Evolutionary conservation across 2,113 vertebrate genomes (phyloP).

Genomic region (Ranitomeya variabilis): DNA sequence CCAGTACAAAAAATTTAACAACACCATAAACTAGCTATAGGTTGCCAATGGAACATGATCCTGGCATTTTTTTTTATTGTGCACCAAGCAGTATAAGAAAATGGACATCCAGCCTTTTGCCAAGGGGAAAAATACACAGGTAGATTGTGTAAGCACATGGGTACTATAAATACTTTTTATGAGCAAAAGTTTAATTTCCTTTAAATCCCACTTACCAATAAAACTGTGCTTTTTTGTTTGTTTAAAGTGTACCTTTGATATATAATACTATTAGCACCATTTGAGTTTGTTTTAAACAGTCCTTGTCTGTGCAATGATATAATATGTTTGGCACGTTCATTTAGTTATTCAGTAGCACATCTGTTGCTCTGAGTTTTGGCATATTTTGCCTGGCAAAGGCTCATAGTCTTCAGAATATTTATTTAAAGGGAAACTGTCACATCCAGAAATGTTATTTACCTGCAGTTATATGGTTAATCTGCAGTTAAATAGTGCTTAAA

Average conservation of each 20-base stretch:
- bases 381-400: constrained; percentile 45
- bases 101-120: constrained; percentile 3
- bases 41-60: not conserved
- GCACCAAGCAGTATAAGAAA: not conserved
- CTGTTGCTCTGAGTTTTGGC: constrained; percentile 41
- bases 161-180: constrained; percentile 54
- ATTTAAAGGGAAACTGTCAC: not conserved
- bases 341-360: constrained; percentile 53
- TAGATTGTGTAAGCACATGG: constrained; percentile 46
- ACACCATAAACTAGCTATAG: not conserved
- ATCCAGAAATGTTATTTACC: not conserved
- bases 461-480: too few species aligned
- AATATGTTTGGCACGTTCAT: constrained; percentile 44
- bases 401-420: constrained; percentile 21
- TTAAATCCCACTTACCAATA: constrained; percentile 47
- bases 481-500: too few species aligned
- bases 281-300: constrained; percentile 36
- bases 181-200: constrained; percentile 57
- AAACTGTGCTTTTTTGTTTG: constrained; percentile 44
- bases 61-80: not conserved
- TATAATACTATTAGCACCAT: constrained; percentile 52
- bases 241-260: constrained; percentile 34
- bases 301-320: constrained; percentile 49
- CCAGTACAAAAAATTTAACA: not conserved
- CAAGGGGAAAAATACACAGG: constrained; percentile 20